These are phyloP conservation scores for Temnopleurus reevesii DNA, from an alignment of 53 echinoderm and acorn worm genomes.

Conservation along the genomic window DNA sequence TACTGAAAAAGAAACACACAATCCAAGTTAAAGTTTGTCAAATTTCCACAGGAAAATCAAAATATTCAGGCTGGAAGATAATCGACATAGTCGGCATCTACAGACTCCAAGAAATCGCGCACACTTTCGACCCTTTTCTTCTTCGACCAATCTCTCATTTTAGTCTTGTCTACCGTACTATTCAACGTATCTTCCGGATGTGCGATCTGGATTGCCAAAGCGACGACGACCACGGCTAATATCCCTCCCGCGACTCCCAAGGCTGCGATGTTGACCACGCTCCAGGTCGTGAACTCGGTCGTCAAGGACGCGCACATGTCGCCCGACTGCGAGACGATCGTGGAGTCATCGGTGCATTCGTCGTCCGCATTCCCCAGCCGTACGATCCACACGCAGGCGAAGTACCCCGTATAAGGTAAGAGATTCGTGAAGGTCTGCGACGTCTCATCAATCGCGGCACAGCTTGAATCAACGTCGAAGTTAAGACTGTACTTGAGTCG, in stretches of 20 bases:
- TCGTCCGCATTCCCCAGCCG: neutral
- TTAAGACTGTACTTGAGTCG: neutral
- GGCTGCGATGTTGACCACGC: neutral
- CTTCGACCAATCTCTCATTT: conserved; percentile 43
- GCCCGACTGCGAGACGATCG: neutral
- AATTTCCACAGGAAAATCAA: too few species aligned
- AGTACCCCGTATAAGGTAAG: conserved; percentile 7
- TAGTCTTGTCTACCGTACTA: neutral
- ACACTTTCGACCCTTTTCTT: conserved; percentile 35
- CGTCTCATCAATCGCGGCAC: neutral
- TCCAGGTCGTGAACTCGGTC: conserved; percentile 4
- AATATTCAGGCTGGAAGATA: too few species aligned
- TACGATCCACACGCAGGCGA: conserved; percentile 14
- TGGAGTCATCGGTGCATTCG: neutral
- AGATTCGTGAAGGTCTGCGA: neutral
- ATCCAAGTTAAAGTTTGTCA: too few species aligned
- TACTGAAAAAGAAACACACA: too few species aligned
- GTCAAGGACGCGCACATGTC: neutral
- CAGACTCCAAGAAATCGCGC: conserved; percentile 1
- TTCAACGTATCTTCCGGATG: neutral
- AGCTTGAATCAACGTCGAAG: neutral
- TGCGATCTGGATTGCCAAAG: neutral
- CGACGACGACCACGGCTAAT: neutral
- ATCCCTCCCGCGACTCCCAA: neutral
- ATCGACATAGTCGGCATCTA: neutral